Conservation (phyloP, 2,113 vertebrate genomes). For the Lophura nycthemera region DNA sequence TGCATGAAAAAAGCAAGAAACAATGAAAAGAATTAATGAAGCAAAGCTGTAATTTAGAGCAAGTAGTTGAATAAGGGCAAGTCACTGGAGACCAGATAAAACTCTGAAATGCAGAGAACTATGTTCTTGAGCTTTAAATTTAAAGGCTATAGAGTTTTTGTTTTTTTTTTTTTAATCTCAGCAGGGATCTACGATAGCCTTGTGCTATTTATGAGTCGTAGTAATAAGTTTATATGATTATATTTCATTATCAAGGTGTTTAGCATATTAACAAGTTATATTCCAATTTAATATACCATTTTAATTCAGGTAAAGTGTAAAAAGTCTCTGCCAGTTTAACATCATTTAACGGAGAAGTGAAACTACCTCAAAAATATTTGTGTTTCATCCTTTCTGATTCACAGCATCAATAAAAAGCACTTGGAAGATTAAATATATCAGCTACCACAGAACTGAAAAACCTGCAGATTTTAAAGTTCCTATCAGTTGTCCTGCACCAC, state of each 20-base stretch:
- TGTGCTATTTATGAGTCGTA: neutral
- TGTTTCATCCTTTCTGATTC: neutral
- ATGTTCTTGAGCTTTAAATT: constrained; percentile 34
- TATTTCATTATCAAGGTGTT: constrained; percentile 19
- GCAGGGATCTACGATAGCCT: neutral
- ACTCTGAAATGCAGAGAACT: neutral
- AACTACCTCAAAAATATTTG: neutral
- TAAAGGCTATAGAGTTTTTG: constrained; percentile 1
- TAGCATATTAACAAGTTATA: neutral
- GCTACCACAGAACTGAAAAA: neutral
- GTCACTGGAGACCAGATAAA: constrained; percentile 34
- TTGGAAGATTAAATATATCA: neutral
- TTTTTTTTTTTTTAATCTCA: neutral
- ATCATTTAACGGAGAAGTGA: neutral
- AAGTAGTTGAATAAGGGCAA: constrained; percentile 33
- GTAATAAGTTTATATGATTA: neutral
- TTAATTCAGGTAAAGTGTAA: neutral
- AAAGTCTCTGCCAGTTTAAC: neutral
- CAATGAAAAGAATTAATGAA: constrained; percentile 28
- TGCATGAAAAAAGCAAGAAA: neutral
- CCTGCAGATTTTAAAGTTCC: neutral
- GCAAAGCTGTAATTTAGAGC: constrained; percentile 17
- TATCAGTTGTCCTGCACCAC: neutral
- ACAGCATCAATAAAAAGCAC: neutral
- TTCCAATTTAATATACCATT: neutral